Evolutionary conservation across 2,113 vertebrate species (phyloP).

Genomic region (Carettochelys insculpta): DNA sequence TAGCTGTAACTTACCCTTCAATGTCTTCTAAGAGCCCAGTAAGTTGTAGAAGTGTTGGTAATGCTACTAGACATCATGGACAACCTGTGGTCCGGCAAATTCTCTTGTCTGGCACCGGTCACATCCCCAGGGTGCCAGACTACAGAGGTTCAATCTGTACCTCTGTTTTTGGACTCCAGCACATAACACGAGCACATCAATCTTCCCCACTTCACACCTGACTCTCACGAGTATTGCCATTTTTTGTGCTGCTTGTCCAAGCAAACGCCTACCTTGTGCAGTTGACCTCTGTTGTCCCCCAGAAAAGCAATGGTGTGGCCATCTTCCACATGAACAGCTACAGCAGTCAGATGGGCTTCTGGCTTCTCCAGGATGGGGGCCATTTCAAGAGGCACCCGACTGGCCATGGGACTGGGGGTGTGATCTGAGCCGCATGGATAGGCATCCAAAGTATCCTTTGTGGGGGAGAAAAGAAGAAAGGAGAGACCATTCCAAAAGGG

Average conservation of each 20-base stretch:
- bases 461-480: not conserved
- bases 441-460: constrained; percentile 91
- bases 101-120: too few species aligned
- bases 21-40: too few species aligned
- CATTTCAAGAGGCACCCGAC: constrained; percentile 83
- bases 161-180: not conserved
- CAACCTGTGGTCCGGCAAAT: too few species aligned
- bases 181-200: not conserved
- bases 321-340: constrained; percentile 86
- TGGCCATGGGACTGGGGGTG: constrained; percentile 97
- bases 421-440: constrained; percentile 98
- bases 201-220: not conserved
- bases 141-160: too few species aligned
- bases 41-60: too few species aligned
- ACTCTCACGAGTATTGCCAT: not conserved
- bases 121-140: too few species aligned
- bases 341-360: constrained; percentile 88
- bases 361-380: constrained; percentile 86
- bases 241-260: not conserved
- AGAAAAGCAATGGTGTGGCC: constrained; percentile 92
- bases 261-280: constrained; percentile 86
- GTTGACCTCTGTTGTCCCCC: constrained; percentile 90
- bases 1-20: too few species aligned
- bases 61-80: too few species aligned
- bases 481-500: not conserved